A percentile compares a stretch with the other conserved stretches of the same genome.
Conservation (phyloP, 2,888 invertebrate genomes). For the Cataglyphis rosenhaueri region DNA sequence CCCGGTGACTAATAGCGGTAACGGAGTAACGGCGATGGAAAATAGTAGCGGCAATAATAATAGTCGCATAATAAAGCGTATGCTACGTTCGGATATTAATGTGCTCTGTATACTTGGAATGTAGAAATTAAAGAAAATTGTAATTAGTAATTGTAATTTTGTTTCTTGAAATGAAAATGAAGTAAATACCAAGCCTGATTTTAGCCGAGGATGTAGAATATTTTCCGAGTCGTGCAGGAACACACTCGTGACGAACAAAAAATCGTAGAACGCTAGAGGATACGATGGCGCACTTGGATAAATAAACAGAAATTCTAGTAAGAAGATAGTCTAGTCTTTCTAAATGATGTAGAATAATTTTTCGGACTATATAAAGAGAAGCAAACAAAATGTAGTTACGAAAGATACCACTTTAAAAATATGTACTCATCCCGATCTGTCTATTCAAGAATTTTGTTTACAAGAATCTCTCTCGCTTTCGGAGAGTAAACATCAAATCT, state of each 20-base stretch:
- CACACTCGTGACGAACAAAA: background rate
- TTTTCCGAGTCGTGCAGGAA: background rate
- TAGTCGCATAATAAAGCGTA: constrained; percentile 8
- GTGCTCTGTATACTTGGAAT: background rate
- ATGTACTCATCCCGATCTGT: background rate
- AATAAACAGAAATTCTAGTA: background rate
- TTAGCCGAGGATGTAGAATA: background rate
- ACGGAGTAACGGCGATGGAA: constrained; percentile 21
- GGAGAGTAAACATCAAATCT: background rate
- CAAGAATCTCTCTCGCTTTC: background rate
- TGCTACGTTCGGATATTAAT: constrained; percentile 31
- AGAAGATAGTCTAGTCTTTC: background rate
- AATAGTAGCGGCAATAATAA: constrained; percentile 27
- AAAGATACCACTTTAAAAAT: background rate
- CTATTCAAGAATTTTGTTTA: constrained; percentile 31
- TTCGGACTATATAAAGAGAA: background rate
- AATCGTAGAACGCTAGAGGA: background rate
- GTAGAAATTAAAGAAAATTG: background rate
- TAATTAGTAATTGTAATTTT: constrained; percentile 16
- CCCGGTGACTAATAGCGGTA: constrained; percentile 29
- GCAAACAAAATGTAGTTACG: background rate
- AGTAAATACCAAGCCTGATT: background rate
- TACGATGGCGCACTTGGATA: background rate
- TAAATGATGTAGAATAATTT: background rate
- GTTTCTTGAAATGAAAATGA: background rate